A percentile compares a stretch with the other conserved stretches of the same genome.
phyloP scores from a whole-genome alignment of 2,888 invertebrate species.

The Lordiphosa andalusiaca region DNA sequence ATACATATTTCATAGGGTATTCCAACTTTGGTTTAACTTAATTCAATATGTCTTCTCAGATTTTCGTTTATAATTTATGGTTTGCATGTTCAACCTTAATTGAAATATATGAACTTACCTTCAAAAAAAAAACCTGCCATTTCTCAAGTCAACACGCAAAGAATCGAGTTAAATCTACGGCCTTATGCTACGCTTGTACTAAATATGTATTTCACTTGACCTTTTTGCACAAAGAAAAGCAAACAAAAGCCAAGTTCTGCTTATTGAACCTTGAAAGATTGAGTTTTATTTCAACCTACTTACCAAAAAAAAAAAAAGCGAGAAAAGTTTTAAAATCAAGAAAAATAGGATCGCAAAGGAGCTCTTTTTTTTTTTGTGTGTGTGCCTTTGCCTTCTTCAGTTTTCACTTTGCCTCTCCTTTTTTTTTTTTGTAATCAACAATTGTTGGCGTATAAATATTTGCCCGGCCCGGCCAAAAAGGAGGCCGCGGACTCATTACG shows the following conservation, averaged over 20 bases:
- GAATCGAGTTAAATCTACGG: constrained; percentile 24
- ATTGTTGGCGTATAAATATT: constrained; percentile 44
- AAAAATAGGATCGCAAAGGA: constrained; percentile 22
- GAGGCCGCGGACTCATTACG: constrained; percentile 51
- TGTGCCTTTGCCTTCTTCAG: constrained; percentile 12
- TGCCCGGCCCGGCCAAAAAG: constrained; percentile 26
- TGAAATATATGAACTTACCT: constrained; percentile 61
- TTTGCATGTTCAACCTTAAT: constrained; percentile 66
- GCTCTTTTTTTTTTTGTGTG: constrained; percentile 39
- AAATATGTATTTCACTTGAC: constrained; percentile 48
- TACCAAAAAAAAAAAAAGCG: constrained; percentile 14
- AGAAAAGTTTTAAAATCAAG: constrained; percentile 12
- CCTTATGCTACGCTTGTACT: constrained; percentile 3
- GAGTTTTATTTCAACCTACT: constrained; percentile 56
- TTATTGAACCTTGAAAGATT: constrained; percentile 63
- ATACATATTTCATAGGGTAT: too few relatives aligned
- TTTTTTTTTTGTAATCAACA: constrained; percentile 46
- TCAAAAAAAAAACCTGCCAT: constrained; percentile 34
- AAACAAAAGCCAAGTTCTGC: constrained; percentile 30
- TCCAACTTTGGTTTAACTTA: neutral
- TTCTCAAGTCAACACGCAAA: constrained; percentile 44
- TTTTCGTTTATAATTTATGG: constrained; percentile 25
- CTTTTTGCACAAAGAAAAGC: constrained; percentile 36
- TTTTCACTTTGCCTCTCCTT: constrained; percentile 9
- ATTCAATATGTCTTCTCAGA: constrained; percentile 8